Conservation (phyloP, 2,888 invertebrate species). For the Oithona nana region DNA sequence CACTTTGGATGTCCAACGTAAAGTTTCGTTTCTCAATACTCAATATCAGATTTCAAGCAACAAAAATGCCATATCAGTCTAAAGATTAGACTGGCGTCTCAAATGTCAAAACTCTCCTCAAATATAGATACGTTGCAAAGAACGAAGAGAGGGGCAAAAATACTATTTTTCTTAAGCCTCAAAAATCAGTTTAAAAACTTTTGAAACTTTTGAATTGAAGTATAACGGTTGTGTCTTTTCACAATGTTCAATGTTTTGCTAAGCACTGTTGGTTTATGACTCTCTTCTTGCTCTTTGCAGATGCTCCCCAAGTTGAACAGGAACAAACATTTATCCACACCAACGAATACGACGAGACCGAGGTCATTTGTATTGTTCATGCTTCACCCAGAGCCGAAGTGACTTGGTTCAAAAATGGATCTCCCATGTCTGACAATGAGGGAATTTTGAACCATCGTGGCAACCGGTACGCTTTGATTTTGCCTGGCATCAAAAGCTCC, state of each 20-base stretch:
- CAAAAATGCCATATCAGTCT: too few relatives aligned
- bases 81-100: too few relatives aligned
- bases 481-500: conserved; percentile 6
- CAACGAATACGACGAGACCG: conserved; percentile 28
- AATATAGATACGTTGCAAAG: too few relatives aligned
- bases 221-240: too few relatives aligned
- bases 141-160: too few relatives aligned
- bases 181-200: too few relatives aligned
- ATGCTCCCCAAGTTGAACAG: conserved; percentile 30
- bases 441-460: neutral
- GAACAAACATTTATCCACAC: conserved; percentile 30
- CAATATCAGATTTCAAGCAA: too few relatives aligned
- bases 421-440: neutral
- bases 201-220: too few relatives aligned
- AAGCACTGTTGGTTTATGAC: neutral
- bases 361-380: conserved; percentile 30
- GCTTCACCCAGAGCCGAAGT: conserved; percentile 29
- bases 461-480: conserved; percentile 2
- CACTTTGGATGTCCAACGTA: conserved; percentile 20
- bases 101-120: too few relatives aligned
- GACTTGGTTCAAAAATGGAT: conserved; percentile 12
- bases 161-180: too few relatives aligned
- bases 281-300: conserved; percentile 24
- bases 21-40: too few relatives aligned
- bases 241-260: too few relatives aligned